Evolutionary conservation across 2,888 invertebrate genomes (phyloP).

Genomic region (Euzetes globulus): DNA sequence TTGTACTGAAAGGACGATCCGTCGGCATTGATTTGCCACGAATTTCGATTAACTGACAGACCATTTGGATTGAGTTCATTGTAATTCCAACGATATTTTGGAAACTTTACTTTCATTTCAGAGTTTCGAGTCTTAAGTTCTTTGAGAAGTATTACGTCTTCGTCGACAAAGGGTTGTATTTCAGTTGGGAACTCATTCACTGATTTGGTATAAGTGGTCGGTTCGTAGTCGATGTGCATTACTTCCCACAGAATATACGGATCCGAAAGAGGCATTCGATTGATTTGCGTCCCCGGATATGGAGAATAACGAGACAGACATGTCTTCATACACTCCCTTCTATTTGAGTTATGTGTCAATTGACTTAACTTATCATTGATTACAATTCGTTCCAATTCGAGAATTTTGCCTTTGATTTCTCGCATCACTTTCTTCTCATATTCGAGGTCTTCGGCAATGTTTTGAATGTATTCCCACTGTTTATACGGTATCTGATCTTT

Average conservation of each 20-base stretch:
- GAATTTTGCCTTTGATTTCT: conserved; percentile 45
- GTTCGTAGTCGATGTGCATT: conserved; percentile 46
- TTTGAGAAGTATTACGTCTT: conserved; percentile 44
- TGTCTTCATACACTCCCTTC: conserved; percentile 17
- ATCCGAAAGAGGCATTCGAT: conserved; percentile 48
- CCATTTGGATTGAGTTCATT: conserved; percentile 41
- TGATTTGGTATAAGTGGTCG: conserved; percentile 45
- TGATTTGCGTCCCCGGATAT: conserved; percentile 46
- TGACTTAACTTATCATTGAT: background rate
- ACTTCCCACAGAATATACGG: conserved; percentile 50
- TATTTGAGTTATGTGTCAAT: background rate
- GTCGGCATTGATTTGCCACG: conserved; percentile 41
- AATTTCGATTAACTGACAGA: conserved; percentile 41
- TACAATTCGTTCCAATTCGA: conserved; percentile 46
- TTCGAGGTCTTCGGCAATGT: conserved; percentile 42
- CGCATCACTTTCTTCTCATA: conserved; percentile 45
- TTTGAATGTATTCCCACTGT: conserved; percentile 40
- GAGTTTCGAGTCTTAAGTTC: background rate
- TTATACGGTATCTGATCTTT: conserved; percentile 37
- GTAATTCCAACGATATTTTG: conserved; percentile 43
- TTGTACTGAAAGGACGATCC: too few species aligned
- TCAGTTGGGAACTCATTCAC: conserved; percentile 43
- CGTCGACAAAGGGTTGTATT: conserved; percentile 45
- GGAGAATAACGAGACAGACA: conserved; percentile 46
- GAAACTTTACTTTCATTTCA: conserved; percentile 39